Evolutionary conservation across 1,140 invertebrate genomes (phyloP), one percentile per base, ranked within the genome.

Genomic region (Brachionus rotundiformis): DNA sequence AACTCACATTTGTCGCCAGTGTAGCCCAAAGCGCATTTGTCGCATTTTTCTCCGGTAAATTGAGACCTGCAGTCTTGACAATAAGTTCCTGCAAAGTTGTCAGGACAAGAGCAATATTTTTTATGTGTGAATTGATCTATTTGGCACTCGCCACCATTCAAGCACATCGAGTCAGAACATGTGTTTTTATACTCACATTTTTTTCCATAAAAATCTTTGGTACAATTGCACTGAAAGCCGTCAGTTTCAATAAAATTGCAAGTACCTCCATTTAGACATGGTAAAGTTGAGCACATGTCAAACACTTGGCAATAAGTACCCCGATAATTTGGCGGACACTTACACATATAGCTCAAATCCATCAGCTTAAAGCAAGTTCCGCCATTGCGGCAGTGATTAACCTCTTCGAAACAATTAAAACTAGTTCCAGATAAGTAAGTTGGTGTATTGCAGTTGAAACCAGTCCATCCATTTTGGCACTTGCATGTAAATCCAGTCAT

Each of bases 381-480:
- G 13, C 81, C 81, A 41, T 82, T 82, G 25, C 41, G 19, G 39
- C 81, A 82, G 10, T 63, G 76, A 6, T 59, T 79, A 3, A 2
- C 27, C 11, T 79, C 76, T 11, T 36, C 19, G 16, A 79, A 79
- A 16, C 76, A 79, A 41, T 79, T 79, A 6, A 59, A 63, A 1
- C 29, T 44, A 10, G 36, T 23, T 44, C 19, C 36, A 2, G 25
- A 3, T 47, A 44, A 25, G 8, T 29, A 36, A n/a, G 59, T 31
- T 3, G 39, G 47, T 19, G 19, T 63, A 36, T 63, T 63, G 16
- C 54, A 63, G n/a, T 81, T 81, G 10, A 23, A 68, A 82, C 95
- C 95, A 88, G 96, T 94, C 94, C 95, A 98, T 33, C 95, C 95
- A 44, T 94, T 92, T 44, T 93, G 86, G 88, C 95, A 98, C 85